Evolutionary conservation across 2,888 invertebrate species (phyloP).

Genomic region (Pardosa pseudoannulata): DNA sequence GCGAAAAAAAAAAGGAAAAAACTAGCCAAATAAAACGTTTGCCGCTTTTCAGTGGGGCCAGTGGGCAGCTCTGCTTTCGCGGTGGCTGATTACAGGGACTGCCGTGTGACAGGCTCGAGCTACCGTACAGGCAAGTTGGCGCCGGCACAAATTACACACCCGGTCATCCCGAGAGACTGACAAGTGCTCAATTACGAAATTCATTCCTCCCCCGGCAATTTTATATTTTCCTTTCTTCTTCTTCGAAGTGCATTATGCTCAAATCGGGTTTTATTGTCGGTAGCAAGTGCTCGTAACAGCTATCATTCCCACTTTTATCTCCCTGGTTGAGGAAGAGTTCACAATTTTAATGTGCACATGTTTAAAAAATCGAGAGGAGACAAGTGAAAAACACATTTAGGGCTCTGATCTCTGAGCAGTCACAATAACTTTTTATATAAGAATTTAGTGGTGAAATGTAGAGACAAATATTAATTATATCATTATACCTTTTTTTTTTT

Average conservation of each 20-base stretch:
- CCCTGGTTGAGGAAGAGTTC: no score
- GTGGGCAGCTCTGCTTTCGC: conserved; percentile 6
- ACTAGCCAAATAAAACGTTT: background rate
- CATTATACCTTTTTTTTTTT: no score
- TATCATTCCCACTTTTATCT: no score
- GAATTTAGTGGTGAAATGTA: no score
- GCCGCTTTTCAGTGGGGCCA: background rate
- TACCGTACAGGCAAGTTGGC: conserved; percentile 44
- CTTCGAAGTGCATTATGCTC: background rate
- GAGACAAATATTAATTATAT: no score
- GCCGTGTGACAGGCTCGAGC: conserved; percentile 53
- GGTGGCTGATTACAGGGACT: conserved; percentile 56
- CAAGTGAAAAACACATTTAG: no score
- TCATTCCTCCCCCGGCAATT: conserved; percentile 8
- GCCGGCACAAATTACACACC: conserved; percentile 65
- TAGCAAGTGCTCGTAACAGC: background rate
- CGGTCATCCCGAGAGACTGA: conserved; percentile 45
- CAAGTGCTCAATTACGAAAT: conserved; percentile 61
- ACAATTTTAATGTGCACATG: no score
- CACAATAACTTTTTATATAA: no score
- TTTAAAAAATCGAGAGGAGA: no score
- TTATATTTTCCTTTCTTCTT: conserved; percentile 19
- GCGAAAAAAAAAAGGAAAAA: background rate
- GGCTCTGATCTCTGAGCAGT: no score
- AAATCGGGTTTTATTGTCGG: background rate